Percentiles rank a stretch among this genome's conserved stretches.
phyloP scores from a whole-genome alignment of 2,888 invertebrate species.

The Rhingia campestris region DNA sequence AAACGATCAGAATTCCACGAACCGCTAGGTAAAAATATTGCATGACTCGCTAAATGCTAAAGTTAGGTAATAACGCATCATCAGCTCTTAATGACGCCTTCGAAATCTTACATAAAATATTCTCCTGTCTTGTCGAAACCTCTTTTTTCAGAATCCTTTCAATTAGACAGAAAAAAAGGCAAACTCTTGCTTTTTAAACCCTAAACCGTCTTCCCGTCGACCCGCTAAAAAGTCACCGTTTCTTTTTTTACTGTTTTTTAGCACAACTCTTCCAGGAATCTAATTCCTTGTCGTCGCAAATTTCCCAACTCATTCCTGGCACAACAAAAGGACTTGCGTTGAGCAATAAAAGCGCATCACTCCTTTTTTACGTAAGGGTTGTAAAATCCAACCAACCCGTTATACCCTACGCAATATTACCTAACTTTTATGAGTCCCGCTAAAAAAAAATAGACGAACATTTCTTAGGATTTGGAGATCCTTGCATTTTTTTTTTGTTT shows the following conservation, averaged over 20 bases:
- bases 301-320: background rate
- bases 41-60: background rate
- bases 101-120: background rate
- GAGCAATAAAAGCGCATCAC: slow-evolving; percentile 18
- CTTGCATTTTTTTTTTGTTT: background rate
- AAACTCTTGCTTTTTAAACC: background rate
- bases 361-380: slow-evolving; percentile 39
- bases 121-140: too few relatives aligned
- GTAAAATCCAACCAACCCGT: slow-evolving; percentile 61
- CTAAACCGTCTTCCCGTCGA: background rate
- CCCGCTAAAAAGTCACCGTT: background rate
- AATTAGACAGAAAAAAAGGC: background rate
- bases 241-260: background rate
- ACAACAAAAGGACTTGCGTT: slow-evolving; percentile 35
- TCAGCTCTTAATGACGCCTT: background rate
- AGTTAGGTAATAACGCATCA: background rate
- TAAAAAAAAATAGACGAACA: background rate
- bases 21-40: background rate
- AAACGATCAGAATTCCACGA: background rate
- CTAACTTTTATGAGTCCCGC: slow-evolving; percentile 40
- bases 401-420: slow-evolving; percentile 38
- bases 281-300: background rate
- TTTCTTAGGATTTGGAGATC: background rate
- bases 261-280: background rate
- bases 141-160: too few relatives aligned